Base-by-base conservation (phyloP, 2,888 invertebrate genomes). In the Unio pictorum region DNA sequence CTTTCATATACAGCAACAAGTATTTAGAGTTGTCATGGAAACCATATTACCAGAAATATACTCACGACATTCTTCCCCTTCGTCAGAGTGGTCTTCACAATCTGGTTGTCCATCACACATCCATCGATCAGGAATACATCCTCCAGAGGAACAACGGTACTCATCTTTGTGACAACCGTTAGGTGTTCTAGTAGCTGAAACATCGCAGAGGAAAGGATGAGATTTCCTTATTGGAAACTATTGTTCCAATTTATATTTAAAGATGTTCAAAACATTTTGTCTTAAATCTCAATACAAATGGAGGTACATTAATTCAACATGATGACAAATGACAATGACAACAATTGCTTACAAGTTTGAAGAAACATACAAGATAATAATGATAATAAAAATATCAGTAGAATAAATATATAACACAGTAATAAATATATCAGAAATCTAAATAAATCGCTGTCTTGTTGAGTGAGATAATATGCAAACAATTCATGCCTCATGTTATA, bases 71-170 rank as follows among this genome's bases (percentile, higher is more conserved):
- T 64, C 66, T 0, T 69, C 61, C 11, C 74, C 72, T 71, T 88
- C 87, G 74, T 88, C 88, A 0, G 95, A 95, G 57, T 95, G 95
- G 87, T 98, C 98, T 0, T 94, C 93, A 91, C 99, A 99, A 90
- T 99, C 98, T 75, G 94, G 82, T 61, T 86, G 85, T 20, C 84
- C 81, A 65, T 89, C 89, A 84, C 89, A 98, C 69, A 95, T 94
- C 98, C 98, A 98, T 6, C 94, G 93, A 65, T 93, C 93, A 0
- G 97, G 98, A 84, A 99, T 97, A 91, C 99, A 99, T 81, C 96
- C 95, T 54, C 82, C 83, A n/a, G 75, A 75, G 15, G 45, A 72
- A 78, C 88, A 88, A 66, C 80, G 78, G 68, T 83, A 85, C 77
- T 88, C 86, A 18, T 81, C 80, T 15, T 67, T 63, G 8, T 71